Evolutionary conservation across 2,113 vertebrate genomes (phyloP), one percentile per base, ranked within the genome.

Genomic region (Triplophysa siluroides): DNA sequence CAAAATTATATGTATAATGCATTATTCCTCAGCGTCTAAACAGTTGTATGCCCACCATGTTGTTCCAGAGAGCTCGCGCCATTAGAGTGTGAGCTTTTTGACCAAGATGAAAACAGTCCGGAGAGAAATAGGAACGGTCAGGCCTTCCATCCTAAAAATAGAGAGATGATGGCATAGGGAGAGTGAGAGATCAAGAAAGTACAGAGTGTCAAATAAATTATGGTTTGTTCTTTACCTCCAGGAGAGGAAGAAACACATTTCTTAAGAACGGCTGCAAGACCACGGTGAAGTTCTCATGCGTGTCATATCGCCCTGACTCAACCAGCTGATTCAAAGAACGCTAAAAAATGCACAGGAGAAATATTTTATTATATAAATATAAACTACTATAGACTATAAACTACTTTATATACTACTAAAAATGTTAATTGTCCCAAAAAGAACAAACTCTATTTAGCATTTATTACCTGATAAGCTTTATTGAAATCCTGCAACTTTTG

Each of bases 31-130:
- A 12, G 10, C 43, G 11, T 45, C 1, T 11, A 45, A 11, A 45
- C 11, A 45, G 33, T 38, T 12, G 5, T 45, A 45, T 68, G 7
- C 83, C 89, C 90, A 98, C 96, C 96, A 98, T 85, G 86, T 94
- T 90, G 87, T 92, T 94, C 97, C 97, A 98, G 56, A 99, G 96
- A 67, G 90, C 91, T n/a, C 74, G 91, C 64, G 96, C 92, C 86
- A 98, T 94, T 70, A 94, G 91, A 0, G 94, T 88, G 83, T 98
- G 96, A 82, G 94, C 92, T 86, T 92, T 97, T 91, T 95, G 94
- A 86, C 87, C 96, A 29, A 93, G 91, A 79, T 96, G 95, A 85
- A 96, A 94, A 85, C 97, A 98, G 85, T 98, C 97, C 2, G 95
- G 94, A 19, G 95, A 21, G 2, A 98, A 96, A 88, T 90, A 96